A percentile compares a stretch with the other conserved stretches of the same genome.
Evolutionary conservation across 2,888 invertebrate genomes (phyloP).

Genomic region (Lysandra coridon): DNA sequence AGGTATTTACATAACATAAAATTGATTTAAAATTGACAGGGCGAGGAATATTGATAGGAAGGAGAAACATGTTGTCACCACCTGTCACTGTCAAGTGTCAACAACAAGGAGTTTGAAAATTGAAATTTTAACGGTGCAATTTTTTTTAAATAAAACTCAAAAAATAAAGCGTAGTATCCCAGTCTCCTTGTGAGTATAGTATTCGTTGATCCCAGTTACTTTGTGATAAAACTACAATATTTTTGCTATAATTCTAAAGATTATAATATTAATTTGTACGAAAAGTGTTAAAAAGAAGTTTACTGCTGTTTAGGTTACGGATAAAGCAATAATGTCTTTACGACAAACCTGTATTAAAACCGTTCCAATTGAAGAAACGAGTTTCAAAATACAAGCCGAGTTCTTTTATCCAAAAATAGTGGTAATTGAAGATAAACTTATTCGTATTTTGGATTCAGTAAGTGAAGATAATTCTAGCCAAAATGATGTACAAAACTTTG

Average conservation of each 20-base stretch:
- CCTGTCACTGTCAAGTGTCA: neutral
- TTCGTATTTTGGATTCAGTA: conserved; percentile 40
- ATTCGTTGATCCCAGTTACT: no score
- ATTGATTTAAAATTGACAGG: no score
- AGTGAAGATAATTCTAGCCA: conserved; percentile 36
- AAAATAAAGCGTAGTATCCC: no score
- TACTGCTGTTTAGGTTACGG: neutral
- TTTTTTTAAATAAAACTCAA: no score
- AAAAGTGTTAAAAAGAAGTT: neutral
- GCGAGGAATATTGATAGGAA: no score
- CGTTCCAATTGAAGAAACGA: conserved; percentile 39
- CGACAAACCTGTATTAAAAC: conserved; percentile 42
- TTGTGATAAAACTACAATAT: no score
- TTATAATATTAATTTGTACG: neutral
- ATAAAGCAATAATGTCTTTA: conserved; percentile 35
- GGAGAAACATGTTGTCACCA: neutral
- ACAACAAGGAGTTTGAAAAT: neutral
- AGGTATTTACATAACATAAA: no score
- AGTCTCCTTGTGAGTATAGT: no score
- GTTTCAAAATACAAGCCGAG: conserved; percentile 47
- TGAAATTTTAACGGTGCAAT: no score
- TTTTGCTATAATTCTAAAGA: no score
- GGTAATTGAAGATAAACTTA: conserved; percentile 47
- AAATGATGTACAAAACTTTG: conserved; percentile 45
- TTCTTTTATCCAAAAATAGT: conserved; percentile 60